Evolutionary conservation across 1,140 invertebrate species (phyloP).

Genomic region (Saxidomus purpurata): DNA sequence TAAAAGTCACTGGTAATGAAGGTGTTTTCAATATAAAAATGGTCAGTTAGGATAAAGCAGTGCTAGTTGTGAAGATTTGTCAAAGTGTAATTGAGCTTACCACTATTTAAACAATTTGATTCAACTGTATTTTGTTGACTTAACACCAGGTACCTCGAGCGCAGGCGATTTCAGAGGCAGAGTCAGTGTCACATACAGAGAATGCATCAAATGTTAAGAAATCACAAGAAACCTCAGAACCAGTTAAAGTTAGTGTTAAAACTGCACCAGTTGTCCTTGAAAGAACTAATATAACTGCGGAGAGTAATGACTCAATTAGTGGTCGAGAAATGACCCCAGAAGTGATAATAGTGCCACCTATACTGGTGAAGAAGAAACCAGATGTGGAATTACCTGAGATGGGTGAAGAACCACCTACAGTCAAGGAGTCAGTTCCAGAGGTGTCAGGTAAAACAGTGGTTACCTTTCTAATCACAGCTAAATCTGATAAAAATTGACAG

Average conservation of each 20-base stretch:
- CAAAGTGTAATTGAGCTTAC: too few relatives aligned
- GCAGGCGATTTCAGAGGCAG: too few relatives aligned
- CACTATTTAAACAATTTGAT: too few relatives aligned
- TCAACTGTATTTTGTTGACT: too few relatives aligned
- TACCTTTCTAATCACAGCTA: too few relatives aligned
- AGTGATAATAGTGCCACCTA: slow-evolving; percentile 49
- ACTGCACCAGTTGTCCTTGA: background rate
- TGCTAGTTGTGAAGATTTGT: too few relatives aligned
- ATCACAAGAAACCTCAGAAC: slow-evolving; percentile 44
- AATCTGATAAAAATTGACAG: too few relatives aligned
- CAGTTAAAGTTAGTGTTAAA: slow-evolving; percentile 59
- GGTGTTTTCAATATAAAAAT: too few relatives aligned
- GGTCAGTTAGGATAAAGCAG: too few relatives aligned
- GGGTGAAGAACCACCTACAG: slow-evolving; percentile 18
- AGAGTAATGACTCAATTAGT: background rate
- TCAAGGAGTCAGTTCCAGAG: background rate
- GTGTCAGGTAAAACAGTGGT: slow-evolving; percentile 11
- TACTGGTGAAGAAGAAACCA: slow-evolving; percentile 53
- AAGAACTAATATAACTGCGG: slow-evolving; percentile 37
- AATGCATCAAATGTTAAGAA: slow-evolving; percentile 22
- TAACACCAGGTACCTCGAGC: background rate
- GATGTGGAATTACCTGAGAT: slow-evolving; percentile 19
- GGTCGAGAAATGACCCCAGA: slow-evolving; percentile 50
- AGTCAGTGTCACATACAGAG: background rate
- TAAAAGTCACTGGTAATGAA: too few relatives aligned